Conservation (phyloP, 1,140 invertebrate species). For the Psix sp. region DNA sequence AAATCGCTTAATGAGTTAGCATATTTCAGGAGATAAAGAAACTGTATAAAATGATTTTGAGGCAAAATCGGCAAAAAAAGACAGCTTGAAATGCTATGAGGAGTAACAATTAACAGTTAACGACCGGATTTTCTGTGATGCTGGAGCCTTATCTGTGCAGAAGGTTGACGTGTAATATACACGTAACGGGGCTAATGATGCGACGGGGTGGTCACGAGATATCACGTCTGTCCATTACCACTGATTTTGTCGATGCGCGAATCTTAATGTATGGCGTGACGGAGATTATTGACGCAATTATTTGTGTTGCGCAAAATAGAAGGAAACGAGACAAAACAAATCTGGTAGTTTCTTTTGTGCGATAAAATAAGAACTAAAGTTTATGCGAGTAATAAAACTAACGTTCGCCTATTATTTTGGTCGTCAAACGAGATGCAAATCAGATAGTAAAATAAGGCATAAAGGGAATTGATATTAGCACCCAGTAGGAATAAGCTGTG, state of each 20-base stretch:
- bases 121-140: constrained; percentile 43
- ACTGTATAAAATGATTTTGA: not conserved
- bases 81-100: constrained; percentile 14
- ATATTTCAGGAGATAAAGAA: constrained; percentile 3
- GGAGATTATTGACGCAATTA: constrained; percentile 33
- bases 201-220: constrained; percentile 40
- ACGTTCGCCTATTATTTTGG: constrained; percentile 30
- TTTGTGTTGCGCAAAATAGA: constrained; percentile 3
- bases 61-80: constrained; percentile 15
- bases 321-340: constrained; percentile 5
- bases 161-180: constrained; percentile 30
- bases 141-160: constrained; percentile 29
- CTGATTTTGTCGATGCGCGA: constrained; percentile 24
- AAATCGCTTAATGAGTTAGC: constrained; percentile 16
- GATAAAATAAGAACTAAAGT: constrained; percentile 8
- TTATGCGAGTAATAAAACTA: constrained; percentile 26
- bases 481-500: constrained; percentile 45
- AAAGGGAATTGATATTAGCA: constrained; percentile 17
- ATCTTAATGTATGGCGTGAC: constrained; percentile 18
- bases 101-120: constrained; percentile 44
- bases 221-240: constrained; percentile 16
- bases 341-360: not conserved
- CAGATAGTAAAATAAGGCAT: constrained; percentile 24
- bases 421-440: constrained; percentile 29
- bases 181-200: constrained; percentile 37